Evolutionary conservation across 2,797 vertebrate genomes (phyloP), one percentile per base, ranked within the genome.

Genomic region (Pangasius sanitwongsei): DNA sequence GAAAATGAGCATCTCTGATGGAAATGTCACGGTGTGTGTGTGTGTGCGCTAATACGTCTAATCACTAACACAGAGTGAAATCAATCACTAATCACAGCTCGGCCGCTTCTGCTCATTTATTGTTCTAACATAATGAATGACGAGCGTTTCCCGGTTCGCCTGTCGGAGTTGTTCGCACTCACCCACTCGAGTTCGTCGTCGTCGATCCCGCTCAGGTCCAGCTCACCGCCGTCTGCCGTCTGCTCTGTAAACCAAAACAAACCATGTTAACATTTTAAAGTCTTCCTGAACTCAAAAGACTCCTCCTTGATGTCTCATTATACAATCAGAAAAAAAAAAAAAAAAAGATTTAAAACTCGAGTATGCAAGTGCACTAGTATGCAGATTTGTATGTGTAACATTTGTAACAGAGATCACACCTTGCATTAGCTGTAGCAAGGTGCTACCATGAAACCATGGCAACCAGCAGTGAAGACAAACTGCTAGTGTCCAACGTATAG

Each of bases 181-280:
- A 99, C 98, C 96, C 97, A 96, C 94, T 99, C 98, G 12, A 99
- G 99, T 95, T 99, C 98, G 0, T 91, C 93, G 94, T 99, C 98
- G 0, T 99, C 98, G 0, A 99, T 99, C 87, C 98, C 98, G 1
- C 95, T 99, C 94, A 99, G 96, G 95, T 99, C 98, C 92, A 99
- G 95, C 90, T 99, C 98, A 0, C 98, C 98, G 0, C 96, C 96
- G 88, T 97, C 98, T 0, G 93, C 92, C 5, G 92, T 92, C 25
- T 92, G 96, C 92, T 95, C 98, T 98, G 93, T 91, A 92, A 91
- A 37, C 87, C 0, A 91, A 72, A 89, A 93, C 55, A 48, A 7
- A 63, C 34, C 83, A 34, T 6, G 5, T 48, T 31, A 50, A 53
- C 61, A 18, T 5, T 70, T 83, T n/a, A 50, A 8, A 28, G 6